Base-by-base conservation (phyloP, 2,113 vertebrate genomes). In the Strix aluco region DNA sequence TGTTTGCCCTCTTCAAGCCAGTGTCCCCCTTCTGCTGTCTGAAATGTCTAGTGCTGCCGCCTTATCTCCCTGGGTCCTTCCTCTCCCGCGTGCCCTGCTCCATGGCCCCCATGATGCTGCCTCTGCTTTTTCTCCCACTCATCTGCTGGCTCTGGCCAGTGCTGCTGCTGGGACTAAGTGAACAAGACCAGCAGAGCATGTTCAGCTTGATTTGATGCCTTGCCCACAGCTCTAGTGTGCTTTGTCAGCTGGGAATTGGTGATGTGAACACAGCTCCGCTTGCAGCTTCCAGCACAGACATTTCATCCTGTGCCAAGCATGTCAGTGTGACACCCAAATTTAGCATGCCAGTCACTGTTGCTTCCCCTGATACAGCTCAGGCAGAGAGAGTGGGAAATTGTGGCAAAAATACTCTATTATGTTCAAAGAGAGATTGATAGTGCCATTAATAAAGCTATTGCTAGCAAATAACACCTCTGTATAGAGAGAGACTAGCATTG, bases 291-390 rank as follows among this genome's bases (percentile, higher is more conserved):
- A 96, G 78, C 81, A 42, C 74, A 70, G 90, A 40, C 70, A 30
- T 91, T 95, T 97, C 73, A 84, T 80, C 86, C 46, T 44, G 70
- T 95, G 95, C 94, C 94, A 97, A 92, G 63, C 86, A 40, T 90
- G 92, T 95, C 96, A 96, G 86, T 91, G 93, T 95, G 92, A 92
- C 86, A 94, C 81, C 54, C 83, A 90, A 90, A 94, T 92, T 96
- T 92, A 95, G 91, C 67, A 73, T 95, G 89, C 92, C 58, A 88
- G 84, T 89, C 95, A 73, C 84, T 88, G 55, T 54, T 78, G 29
- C 90, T 90, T 95, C 55, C 42, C 23, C 44, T 80, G 71, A 75
- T 51, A 90, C 46, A 74, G 55, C 71, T 96, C 51, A 86, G 70
- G 67, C 55, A 67, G 54, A 88, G 30, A 80, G 44, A 92, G 29